phyloP scores from a whole-genome alignment of 2,113 vertebrate species.

The Thalassoma bifasciatum region DNA sequence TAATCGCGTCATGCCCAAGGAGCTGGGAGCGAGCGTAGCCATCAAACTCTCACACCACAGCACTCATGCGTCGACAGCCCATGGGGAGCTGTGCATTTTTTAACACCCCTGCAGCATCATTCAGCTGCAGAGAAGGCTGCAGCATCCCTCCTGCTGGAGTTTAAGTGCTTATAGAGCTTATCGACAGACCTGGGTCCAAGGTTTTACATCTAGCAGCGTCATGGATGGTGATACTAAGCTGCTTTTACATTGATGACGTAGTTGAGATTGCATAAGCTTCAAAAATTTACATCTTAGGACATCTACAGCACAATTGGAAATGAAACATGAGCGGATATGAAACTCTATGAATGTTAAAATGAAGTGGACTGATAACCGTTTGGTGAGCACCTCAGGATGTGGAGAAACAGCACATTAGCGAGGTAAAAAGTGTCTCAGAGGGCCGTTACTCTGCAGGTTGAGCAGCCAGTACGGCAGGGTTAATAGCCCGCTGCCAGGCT shows the following conservation, averaged over 20 bases:
- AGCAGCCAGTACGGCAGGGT: constrained; percentile 52
- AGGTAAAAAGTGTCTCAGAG: constrained; percentile 31
- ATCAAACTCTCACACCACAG: constrained; percentile 14
- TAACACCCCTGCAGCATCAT: constrained; percentile 7
- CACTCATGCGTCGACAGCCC: constrained; percentile 14
- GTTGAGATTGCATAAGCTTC: not conserved
- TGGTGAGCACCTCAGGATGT: not conserved
- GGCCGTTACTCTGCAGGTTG: constrained; percentile 31
- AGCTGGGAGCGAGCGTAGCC: constrained; percentile 18
- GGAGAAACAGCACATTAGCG: constrained; percentile 23
- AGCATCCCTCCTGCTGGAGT: constrained; percentile 1
- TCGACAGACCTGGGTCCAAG: constrained; percentile 2
- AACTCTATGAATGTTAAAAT: constrained; percentile 23
- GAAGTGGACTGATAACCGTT: not conserved
- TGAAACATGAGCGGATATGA: not conserved
- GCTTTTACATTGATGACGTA: not conserved
- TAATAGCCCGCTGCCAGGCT: constrained; percentile 49
- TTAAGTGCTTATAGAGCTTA: constrained; percentile 1
- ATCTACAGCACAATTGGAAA: not conserved
- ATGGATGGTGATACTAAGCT: rapidly evolving
- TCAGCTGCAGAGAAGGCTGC: constrained; percentile 27
- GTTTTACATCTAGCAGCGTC: not conserved
- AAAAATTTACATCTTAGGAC: not conserved
- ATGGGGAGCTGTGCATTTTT: constrained; percentile 41
- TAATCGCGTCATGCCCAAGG: constrained; percentile 52